phyloP scores from a whole-genome alignment of 2,113 vertebrate species.

The Centropus bengalensis region DNA sequence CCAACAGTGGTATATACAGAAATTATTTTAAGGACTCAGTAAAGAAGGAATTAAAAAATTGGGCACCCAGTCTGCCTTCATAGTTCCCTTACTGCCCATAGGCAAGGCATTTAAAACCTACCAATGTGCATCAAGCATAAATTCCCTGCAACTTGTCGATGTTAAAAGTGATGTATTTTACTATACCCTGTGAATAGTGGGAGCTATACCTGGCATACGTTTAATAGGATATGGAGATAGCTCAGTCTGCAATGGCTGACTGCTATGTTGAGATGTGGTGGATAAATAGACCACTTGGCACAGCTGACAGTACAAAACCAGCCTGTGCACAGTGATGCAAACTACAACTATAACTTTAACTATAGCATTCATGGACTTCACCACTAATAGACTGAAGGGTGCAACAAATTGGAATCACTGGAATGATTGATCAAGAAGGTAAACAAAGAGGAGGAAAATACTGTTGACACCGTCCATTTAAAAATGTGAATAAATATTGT shows the following conservation, averaged over 20 bases:
- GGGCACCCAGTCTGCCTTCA: background rate
- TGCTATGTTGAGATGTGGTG: background rate
- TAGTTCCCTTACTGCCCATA: background rate
- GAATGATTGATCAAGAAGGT: constrained; percentile 20
- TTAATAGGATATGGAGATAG: fast-evolving
- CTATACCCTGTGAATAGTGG: background rate
- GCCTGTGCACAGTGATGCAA: fast-evolving
- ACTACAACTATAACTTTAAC: background rate
- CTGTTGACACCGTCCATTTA: background rate
- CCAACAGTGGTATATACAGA: background rate
- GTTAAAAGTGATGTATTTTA: background rate
- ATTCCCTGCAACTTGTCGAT: background rate
- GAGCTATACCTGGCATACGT: background rate
- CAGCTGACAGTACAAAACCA: background rate
- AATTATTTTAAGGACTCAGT: background rate
- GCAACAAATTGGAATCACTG: background rate
- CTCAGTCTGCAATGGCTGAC: background rate
- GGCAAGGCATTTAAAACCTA: background rate
- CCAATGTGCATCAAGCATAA: background rate
- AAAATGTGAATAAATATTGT: background rate
- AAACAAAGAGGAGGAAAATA: constrained; percentile 6
- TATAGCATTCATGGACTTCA: background rate
- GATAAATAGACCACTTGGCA: background rate
- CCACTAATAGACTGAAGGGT: background rate
- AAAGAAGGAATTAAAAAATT: background rate